Conservation (phyloP, 2,113 vertebrate species). For the Clarias macrocephalus region DNA sequence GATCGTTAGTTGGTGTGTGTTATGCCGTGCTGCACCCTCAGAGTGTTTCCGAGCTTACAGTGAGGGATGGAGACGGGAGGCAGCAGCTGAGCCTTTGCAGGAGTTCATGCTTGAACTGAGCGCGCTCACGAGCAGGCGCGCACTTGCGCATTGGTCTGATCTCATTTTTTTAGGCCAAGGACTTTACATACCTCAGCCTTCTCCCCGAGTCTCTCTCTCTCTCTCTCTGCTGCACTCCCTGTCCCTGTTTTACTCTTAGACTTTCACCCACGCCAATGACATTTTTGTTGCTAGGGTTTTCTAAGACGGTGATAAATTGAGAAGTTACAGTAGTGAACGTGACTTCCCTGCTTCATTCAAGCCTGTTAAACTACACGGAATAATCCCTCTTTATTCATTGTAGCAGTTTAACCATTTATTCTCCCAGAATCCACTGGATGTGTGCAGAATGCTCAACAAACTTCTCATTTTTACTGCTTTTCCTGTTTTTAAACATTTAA, state of each 20-base stretch:
- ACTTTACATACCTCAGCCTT: constrained; percentile 63
- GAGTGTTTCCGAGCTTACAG: background rate
- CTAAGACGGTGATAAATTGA: background rate
- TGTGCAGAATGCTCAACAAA: background rate
- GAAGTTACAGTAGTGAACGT: background rate
- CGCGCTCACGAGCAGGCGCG: constrained; percentile 50
- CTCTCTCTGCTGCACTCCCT: constrained; percentile 2
- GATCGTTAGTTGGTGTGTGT: background rate
- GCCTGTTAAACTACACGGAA: background rate
- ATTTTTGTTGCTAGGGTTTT: background rate
- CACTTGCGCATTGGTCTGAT: constrained; percentile 58
- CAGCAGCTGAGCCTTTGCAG: constrained; percentile 9
- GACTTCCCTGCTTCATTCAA: background rate
- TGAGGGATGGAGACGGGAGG: background rate
- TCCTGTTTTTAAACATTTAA: background rate
- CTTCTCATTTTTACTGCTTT: background rate
- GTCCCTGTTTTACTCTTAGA: constrained; percentile 29
- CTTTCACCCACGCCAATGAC: background rate
- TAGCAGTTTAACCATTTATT: background rate
- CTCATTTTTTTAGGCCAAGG: constrained; percentile 71
- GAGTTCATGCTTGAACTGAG: constrained; percentile 51
- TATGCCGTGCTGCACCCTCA: background rate
- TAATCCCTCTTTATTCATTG: background rate
- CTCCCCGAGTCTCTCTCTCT: constrained; percentile 45
- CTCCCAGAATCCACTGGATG: background rate